Conservation (phyloP, 2,888 invertebrate genomes). For the Heliconius ismenius region DNA sequence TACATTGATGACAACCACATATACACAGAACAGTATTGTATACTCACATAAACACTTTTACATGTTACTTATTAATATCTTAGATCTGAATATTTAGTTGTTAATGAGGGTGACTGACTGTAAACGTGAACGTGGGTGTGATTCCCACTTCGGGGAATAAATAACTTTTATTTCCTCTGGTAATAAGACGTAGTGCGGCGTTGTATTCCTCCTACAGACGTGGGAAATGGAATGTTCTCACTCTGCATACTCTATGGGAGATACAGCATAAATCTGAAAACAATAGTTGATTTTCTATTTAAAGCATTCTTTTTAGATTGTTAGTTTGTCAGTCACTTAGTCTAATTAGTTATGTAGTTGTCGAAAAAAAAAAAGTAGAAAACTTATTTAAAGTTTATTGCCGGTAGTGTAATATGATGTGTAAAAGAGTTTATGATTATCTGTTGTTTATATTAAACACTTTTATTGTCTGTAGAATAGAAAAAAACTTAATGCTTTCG, state of each 20-base stretch:
- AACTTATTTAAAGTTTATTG: background rate
- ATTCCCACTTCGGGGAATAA: background rate
- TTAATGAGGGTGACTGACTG: constrained; percentile 2
- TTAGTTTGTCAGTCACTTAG: background rate
- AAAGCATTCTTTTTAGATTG: background rate
- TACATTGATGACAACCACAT: constrained; percentile 62
- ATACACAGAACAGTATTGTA: constrained; percentile 40
- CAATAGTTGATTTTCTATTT: background rate
- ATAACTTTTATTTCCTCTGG: background rate
- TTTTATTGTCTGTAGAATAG: constrained; percentile 29
- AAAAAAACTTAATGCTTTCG: constrained; percentile 25
- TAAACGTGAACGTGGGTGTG: background rate
- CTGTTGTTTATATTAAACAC: constrained; percentile 18
- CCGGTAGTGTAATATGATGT: constrained; percentile 17
- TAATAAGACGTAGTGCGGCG: background rate
- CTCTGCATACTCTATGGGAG: background rate
- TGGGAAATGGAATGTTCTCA: background rate
- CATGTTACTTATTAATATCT: constrained; percentile 19
- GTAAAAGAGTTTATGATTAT: constrained; percentile 35
- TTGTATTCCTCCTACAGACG: background rate
- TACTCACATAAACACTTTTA: constrained; percentile 41
- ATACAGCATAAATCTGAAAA: background rate
- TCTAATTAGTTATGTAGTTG: constrained; percentile 10
- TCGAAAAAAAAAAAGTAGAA: background rate
- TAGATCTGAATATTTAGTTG: constrained; percentile 13